Base-by-base conservation (phyloP, 2,113 vertebrate species). In the Macrotis lagotis region DNA sequence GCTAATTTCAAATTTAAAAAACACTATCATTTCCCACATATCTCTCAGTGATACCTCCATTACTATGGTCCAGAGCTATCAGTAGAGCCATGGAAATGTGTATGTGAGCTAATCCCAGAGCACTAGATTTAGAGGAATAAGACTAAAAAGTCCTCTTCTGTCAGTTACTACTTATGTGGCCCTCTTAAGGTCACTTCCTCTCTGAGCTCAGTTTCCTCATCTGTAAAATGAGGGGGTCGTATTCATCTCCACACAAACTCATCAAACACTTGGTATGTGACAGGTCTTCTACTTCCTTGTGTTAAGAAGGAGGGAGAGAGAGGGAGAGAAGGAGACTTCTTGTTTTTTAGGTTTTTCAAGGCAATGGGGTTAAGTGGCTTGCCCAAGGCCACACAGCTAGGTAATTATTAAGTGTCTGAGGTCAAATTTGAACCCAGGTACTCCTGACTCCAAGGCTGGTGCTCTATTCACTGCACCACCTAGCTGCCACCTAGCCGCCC, bases 121-220 rank as follows among this genome's bases (percentile, higher is more conserved):
- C 26, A 90, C 25, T 28, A 31, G 25, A 49, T 93, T 48, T 48
- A 51, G 31, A 93, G 49, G 91, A 52, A 93, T 51, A 9, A 92
- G 49, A 52, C 48, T 90, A 93, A 74, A 28, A 90, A 93, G 90
- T 92, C 48, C 95, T 51, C 0, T 74, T 91, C 90, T 52, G 49
- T 19, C 24, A 91, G 37, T 90, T 89, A 53, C 4, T 93, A 14
- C 90, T 22, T 50, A 1, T 89, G 44, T 50, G 0, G 12, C 31
- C 12, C 66, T 83, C 7, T 37, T 16, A 83, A 83, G 66, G n/a
- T 44, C 66, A 83, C n/a, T 44, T 93, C n/a, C 90, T 89, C 5
- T 5, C 25, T 50, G 28, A 90, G 89, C 5, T 95, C 94, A 2
- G 8, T 91, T 96, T 96, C 88, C 19, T 93, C 49, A 94, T 92